Evolutionary conservation across 30 jellyfish, hydroid and myxozoan genomes (phyloP).

Genomic region (Catostylus mosaicus): DNA sequence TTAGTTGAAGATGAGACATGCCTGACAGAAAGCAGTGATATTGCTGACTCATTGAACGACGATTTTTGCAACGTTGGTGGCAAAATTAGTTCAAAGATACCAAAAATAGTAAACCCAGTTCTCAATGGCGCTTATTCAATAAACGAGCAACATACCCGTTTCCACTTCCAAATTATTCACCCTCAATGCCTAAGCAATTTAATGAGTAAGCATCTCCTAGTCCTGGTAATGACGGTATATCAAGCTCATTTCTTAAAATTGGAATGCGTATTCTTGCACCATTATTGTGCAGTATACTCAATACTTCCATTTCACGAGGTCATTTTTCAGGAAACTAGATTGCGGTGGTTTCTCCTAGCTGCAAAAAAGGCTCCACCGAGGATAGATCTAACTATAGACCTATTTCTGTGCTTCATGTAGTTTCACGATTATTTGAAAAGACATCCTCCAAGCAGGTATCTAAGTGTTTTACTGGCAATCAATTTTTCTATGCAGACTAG

Average conservation of each 20-base stretch:
- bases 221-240: conserved; percentile 26
- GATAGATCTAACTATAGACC: too few relatives aligned
- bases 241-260: conserved; percentile 26
- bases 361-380: background rate
- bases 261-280: conserved; percentile 11
- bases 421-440: background rate
- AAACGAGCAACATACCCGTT: conserved; percentile 1
- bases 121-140: conserved; percentile 32
- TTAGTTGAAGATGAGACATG: background rate
- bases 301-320: conserved; percentile 8
- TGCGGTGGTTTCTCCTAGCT: background rate
- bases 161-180: background rate
- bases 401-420: background rate
- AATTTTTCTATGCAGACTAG: background rate
- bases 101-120: conserved; percentile 18
- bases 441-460: background rate
- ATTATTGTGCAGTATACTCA: background rate
- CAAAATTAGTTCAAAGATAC: conserved; percentile 12
- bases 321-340: background rate
- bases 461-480: background rate
- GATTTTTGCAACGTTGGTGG: conserved; percentile 2
- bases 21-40: conserved; percentile 5
- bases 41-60: conserved; percentile 41
- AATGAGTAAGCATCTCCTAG: conserved; percentile 2
- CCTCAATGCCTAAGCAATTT: background rate